Conservation (phyloP, 2,113 vertebrate genomes). For the Diadophis punctatus region DNA sequence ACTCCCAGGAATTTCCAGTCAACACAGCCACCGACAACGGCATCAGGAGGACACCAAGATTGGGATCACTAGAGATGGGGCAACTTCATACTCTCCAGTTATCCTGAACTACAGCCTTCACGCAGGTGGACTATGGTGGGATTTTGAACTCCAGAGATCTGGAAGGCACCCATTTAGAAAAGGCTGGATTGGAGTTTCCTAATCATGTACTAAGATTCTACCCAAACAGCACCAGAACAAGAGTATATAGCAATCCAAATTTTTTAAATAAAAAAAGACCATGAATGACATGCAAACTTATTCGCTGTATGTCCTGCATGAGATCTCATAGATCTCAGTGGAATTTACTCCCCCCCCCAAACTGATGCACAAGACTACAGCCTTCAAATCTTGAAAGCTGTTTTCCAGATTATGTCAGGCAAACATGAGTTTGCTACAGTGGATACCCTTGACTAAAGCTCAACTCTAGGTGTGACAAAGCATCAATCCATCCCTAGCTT, state of each 20-base stretch:
- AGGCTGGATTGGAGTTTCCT: not conserved
- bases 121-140: not conserved
- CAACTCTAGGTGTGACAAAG: not conserved
- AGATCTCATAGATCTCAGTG: not conserved
- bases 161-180: accelerated
- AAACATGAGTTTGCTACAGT: not conserved
- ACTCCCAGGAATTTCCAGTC: not conserved
- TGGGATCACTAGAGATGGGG: not conserved
- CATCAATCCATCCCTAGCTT: not conserved
- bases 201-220: not conserved
- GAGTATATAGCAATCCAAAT: not conserved
- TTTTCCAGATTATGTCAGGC: not conserved
- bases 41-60: not conserved
- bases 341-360: not conserved
- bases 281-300: not conserved
- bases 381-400: not conserved
- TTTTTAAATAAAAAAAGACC: too few relatives aligned
- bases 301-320: not conserved
- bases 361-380: not conserved
- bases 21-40: not conserved
- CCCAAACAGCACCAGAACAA: not conserved
- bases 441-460: not conserved
- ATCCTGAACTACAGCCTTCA: not conserved
- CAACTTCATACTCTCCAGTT: not conserved
- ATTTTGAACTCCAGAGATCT: not conserved